Percentiles rank a stretch among this genome's conserved stretches.
Conservation (phyloP, 2,888 invertebrate genomes). For the Eupelmus urozonus region DNA sequence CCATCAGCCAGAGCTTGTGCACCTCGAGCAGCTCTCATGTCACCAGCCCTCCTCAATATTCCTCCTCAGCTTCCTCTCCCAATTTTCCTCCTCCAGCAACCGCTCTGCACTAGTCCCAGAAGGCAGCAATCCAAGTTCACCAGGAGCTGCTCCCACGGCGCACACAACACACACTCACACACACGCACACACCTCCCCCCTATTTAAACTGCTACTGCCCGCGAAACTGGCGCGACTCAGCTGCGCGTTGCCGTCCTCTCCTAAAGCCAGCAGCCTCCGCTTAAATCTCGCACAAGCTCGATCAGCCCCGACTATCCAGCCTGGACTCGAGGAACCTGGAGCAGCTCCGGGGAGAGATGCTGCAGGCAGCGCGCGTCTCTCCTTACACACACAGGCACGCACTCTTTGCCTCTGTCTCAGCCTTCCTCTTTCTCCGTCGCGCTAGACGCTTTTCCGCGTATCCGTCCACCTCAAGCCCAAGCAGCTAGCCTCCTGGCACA, state of each 20-base stretch:
- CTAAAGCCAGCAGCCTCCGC: too few relatives aligned
- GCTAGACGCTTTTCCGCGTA: too few relatives aligned
- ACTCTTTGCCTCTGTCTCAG: conserved; percentile 19
- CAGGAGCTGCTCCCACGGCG: too few relatives aligned
- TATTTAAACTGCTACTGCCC: not conserved
- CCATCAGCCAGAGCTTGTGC: conserved; percentile 15
- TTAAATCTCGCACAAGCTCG: too few relatives aligned
- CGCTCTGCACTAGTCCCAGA: conserved; percentile 8
- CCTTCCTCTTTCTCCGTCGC: not conserved
- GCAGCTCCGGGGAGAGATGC: too few relatives aligned
- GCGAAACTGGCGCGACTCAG: not conserved
- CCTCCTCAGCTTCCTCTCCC: not conserved
- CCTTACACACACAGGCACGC: conserved; percentile 18
- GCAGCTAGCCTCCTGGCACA: too few relatives aligned
- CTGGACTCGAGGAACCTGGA: too few relatives aligned
- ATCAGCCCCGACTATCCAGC: too few relatives aligned
- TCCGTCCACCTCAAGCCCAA: too few relatives aligned
- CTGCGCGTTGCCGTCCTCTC: too few relatives aligned
- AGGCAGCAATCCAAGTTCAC: not conserved
- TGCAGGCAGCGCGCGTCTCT: conserved; percentile 44
- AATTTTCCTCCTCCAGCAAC: not conserved
- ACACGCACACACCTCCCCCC: not conserved
- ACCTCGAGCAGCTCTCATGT: conserved; percentile 7
- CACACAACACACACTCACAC: too few relatives aligned
- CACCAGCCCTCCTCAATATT: not conserved